Conservation (phyloP, 1,140 invertebrate genomes). For the Cyclina sinensis region DNA sequence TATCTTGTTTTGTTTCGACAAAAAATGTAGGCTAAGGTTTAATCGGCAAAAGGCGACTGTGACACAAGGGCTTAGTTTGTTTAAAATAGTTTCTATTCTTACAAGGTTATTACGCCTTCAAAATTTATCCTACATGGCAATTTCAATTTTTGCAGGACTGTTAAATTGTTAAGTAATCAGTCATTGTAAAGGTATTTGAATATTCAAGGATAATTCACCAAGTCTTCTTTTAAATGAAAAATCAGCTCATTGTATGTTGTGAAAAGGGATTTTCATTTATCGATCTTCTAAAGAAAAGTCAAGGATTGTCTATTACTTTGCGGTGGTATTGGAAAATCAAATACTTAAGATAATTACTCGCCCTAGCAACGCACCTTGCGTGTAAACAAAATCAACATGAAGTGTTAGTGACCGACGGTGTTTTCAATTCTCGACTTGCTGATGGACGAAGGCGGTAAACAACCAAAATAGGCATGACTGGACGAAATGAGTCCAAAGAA, state of each 20-base stretch:
- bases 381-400: neutral
- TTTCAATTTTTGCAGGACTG: too few species aligned
- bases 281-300: neutral
- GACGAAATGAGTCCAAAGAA: too few species aligned
- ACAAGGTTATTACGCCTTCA: too few species aligned
- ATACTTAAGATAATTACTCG: slow-evolving; percentile 17
- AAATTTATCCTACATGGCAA: too few species aligned
- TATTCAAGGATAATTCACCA: neutral
- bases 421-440: neutral
- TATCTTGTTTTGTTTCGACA: too few species aligned
- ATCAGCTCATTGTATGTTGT: neutral
- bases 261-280: neutral
- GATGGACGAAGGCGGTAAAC: neutral
- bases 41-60: too few species aligned
- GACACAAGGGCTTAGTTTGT: too few species aligned
- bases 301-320: slow-evolving; percentile 10
- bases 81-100: too few species aligned
- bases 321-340: slow-evolving; percentile 13
- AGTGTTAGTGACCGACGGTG: neutral
- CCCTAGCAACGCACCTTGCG: neutral
- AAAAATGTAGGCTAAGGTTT: too few species aligned
- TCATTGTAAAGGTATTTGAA: too few species aligned
- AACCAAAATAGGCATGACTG: too few species aligned
- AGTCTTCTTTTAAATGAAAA: neutral
- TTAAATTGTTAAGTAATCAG: too few species aligned